Evolutionary conservation across 1,140 invertebrate genomes (phyloP).

Genomic region (Zophobas atratus): DNA sequence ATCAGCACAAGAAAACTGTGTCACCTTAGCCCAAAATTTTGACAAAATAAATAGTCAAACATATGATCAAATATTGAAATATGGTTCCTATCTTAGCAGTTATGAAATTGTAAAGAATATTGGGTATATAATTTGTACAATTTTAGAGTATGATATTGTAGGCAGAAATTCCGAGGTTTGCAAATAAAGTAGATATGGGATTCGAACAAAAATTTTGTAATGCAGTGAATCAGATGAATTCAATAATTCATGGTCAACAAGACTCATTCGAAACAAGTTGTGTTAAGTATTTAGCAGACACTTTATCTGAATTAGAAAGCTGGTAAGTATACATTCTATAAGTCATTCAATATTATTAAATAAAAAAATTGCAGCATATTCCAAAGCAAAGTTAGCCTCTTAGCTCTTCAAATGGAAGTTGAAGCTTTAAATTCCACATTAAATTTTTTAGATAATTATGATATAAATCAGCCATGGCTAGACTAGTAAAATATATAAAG

Average conservation of each 20-base stretch:
- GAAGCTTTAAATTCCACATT: not conserved
- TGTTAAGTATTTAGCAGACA: not conserved
- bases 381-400: not conserved
- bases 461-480: not conserved
- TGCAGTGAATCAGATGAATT: not conserved
- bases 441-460: conserved; percentile 15
- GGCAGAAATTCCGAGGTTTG: conserved; percentile 49
- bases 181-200: conserved; percentile 50
- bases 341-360: conserved; percentile 4
- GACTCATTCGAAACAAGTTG: not conserved
- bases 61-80: conserved; percentile 51
- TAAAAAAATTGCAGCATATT: not conserved
- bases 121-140: no score
- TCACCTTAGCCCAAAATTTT: conserved; percentile 41
- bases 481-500: not conserved
- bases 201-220: conserved; percentile 50
- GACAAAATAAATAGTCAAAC: conserved; percentile 50
- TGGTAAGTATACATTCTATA: not conserved
- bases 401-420: conserved; percentile 10
- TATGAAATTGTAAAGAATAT: conserved; percentile 44
- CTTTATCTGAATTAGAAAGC: not conserved
- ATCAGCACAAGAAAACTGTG: conserved; percentile 49
- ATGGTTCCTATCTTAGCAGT: conserved; percentile 27
- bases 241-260: not conserved
- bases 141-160: not conserved